phyloP scores from a whole-genome alignment of 2,797 vertebrate genomes.

The Sternarchorhynchus goeldii region DNA sequence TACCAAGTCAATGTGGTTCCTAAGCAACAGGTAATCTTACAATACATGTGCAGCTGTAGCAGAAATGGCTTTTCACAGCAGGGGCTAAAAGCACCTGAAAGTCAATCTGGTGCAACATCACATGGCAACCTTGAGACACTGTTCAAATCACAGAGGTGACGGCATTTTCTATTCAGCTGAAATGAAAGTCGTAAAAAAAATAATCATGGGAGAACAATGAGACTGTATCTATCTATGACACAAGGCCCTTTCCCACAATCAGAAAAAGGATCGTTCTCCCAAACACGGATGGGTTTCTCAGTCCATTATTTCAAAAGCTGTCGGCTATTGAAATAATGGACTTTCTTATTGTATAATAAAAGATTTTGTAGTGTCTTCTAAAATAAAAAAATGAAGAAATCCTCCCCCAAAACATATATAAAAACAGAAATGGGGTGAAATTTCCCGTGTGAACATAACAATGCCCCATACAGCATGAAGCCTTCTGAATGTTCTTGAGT shows the following conservation, averaged over 20 bases:
- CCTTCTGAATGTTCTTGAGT: too few species aligned
- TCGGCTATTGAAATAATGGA: slow-evolving; percentile 31
- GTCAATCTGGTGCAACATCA: slow-evolving; percentile 52
- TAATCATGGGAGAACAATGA: slow-evolving; percentile 54
- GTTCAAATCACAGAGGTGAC: slow-evolving; percentile 36
- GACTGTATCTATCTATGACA: slow-evolving; percentile 46
- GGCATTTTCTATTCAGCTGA: slow-evolving; percentile 34
- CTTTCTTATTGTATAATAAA: slow-evolving; percentile 21
- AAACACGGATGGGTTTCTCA: slow-evolving; percentile 30
- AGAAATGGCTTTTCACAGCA: slow-evolving; percentile 62
- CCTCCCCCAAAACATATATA: too few species aligned
- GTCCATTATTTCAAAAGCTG: slow-evolving; percentile 29
- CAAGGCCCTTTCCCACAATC: slow-evolving; percentile 41
- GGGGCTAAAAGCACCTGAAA: slow-evolving; percentile 47
- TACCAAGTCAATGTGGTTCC: slow-evolving; percentile 72
- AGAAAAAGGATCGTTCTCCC: slow-evolving; percentile 49
- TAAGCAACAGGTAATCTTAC: slow-evolving; percentile 81
- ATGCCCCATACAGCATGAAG: too few species aligned
- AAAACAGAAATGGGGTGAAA: too few species aligned
- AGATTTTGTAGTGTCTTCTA: slow-evolving; percentile 48
- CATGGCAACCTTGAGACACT: slow-evolving; percentile 55
- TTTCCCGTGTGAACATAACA: too few species aligned
- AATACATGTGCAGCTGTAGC: slow-evolving; percentile 58
- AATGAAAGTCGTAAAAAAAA: slow-evolving; percentile 48
- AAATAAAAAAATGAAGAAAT: slow-evolving; percentile 34